Conservation (phyloP, 2,797 vertebrate genomes). For the Sitta carolinensis region DNA sequence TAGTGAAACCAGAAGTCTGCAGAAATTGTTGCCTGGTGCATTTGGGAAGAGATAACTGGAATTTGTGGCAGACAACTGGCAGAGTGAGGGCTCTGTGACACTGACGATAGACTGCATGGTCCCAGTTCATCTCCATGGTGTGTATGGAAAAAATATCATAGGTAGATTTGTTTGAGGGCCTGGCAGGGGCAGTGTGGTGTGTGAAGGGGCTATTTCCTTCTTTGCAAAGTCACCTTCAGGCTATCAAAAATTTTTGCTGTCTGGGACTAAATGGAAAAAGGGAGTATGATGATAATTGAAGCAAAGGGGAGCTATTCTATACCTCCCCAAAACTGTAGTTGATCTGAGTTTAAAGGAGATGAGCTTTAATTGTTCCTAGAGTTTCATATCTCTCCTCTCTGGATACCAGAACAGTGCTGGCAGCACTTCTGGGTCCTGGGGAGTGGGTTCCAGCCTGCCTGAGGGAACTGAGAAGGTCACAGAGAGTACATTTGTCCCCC, state of each 20-base stretch:
- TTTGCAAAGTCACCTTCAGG: neutral
- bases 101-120: neutral
- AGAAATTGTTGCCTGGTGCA: neutral
- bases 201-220: neutral
- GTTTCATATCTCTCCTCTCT: neutral
- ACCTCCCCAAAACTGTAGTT: neutral
- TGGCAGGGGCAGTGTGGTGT: fast-evolving
- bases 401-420: neutral
- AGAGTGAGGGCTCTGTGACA: neutral
- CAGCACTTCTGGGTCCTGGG: neutral
- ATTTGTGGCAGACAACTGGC: neutral
- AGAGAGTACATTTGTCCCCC: neutral
- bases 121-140: neutral
- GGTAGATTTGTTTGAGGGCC: neutral
- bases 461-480: fast-evolving
- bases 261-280: neutral
- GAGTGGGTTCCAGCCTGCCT: neutral
- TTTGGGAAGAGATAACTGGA: neutral
- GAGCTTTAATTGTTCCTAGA: neutral
- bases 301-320: neutral
- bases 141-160: neutral
- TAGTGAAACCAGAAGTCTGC: neutral
- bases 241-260: neutral
- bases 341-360: neutral
- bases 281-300: neutral